Conservation (phyloP, 2,888 invertebrate species). For the Apantesis nais region DNA sequence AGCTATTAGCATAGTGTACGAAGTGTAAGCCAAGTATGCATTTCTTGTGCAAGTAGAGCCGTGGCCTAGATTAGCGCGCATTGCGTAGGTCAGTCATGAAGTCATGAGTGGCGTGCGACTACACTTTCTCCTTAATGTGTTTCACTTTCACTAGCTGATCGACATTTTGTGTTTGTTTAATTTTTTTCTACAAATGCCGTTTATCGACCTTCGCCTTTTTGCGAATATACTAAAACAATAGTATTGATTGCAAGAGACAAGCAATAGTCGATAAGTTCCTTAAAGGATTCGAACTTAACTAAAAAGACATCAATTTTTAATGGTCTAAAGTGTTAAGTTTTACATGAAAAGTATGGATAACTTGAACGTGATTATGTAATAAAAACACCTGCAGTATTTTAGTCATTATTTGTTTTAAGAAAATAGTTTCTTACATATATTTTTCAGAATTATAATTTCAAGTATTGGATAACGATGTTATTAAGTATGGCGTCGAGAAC, state of each 20-base stretch:
- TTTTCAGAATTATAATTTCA: background rate
- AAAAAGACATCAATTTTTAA: background rate
- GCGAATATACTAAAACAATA: background rate
- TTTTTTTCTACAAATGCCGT: slow-evolving; percentile 21
- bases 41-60: slow-evolving; percentile 65
- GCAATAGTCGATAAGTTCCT: background rate
- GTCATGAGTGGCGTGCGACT: slow-evolving; percentile 52
- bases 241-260: background rate
- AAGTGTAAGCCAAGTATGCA: slow-evolving; percentile 56
- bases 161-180: slow-evolving; percentile 35
- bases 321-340: background rate
- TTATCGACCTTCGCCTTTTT: slow-evolving; percentile 14
- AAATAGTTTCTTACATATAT: background rate
- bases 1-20: slow-evolving; percentile 33
- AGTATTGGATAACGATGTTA: slow-evolving; percentile 9
- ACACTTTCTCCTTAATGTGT: slow-evolving; percentile 72
- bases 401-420: background rate
- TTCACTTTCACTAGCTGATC: slow-evolving; percentile 71
- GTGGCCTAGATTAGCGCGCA: slow-evolving; percentile 71
- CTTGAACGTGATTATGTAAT: background rate
- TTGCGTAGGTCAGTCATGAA: slow-evolving; percentile 79
- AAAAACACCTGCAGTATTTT: background rate
- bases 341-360: background rate
- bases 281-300: background rate
- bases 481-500: slow-evolving; percentile 4